Evolutionary conservation across 2,113 vertebrate species (phyloP).

Genomic region (Anolis sagrei): DNA sequence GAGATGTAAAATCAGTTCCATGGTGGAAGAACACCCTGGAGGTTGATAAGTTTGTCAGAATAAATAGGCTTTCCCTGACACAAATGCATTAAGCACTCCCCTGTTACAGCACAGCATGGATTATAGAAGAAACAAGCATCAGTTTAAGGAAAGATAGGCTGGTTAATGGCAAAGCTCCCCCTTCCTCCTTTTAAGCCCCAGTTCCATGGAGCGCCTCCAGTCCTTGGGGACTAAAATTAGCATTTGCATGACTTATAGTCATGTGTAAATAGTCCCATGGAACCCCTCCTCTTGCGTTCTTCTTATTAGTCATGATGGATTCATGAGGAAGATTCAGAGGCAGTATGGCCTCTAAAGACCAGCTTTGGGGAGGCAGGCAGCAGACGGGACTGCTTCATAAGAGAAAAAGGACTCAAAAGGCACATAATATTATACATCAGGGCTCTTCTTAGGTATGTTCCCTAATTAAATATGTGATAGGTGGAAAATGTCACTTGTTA

Average conservation of each 20-base stretch:
- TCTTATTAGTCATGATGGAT: not conserved
- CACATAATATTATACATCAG: too few relatives aligned
- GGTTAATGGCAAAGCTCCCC: conserved; percentile 44
- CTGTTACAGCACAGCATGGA: conserved; percentile 59
- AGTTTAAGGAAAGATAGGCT: conserved; percentile 56
- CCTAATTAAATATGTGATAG: not conserved
- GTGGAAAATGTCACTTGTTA: not conserved
- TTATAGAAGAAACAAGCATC: conserved; percentile 55
- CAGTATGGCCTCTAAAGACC: too few relatives aligned
- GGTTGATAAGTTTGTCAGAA: conserved; percentile 76
- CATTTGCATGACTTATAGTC: conserved; percentile 18
- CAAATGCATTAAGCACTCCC: conserved; percentile 64
- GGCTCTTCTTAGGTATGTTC: not conserved
- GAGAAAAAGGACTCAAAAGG: not conserved
- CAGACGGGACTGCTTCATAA: not conserved
- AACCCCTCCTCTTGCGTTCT: not conserved
- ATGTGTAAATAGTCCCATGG: not conserved
- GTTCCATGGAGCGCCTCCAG: not conserved
- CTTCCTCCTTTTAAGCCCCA: conserved; percentile 42
- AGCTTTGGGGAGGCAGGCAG: not conserved
- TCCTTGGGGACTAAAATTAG: not conserved
- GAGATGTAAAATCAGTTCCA: conserved; percentile 75
- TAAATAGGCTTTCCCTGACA: conserved; percentile 74
- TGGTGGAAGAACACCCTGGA: conserved; percentile 68
- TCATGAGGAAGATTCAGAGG: not conserved